These are phyloP conservation scores for Chloroclystis v-ata DNA, from an alignment of 2,888 invertebrate species.

Conservation along the genomic window DNA sequence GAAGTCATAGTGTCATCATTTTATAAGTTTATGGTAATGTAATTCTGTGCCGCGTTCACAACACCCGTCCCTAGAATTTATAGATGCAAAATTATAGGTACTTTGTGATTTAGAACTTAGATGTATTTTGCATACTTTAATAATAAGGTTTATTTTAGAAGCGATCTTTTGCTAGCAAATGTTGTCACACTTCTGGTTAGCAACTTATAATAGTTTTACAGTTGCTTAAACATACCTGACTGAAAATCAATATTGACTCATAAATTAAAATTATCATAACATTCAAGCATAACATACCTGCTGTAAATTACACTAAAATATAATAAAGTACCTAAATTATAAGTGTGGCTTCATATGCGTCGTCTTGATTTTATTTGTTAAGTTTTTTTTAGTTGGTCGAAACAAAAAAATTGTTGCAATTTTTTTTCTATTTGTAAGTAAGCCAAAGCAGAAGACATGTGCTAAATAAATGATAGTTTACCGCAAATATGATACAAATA, in stretches of 20 bases:
- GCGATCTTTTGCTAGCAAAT: conserved; percentile 29
- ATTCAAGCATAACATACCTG: no score
- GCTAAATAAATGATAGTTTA: conserved; percentile 34
- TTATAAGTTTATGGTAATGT: no score
- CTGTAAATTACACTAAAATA: no score
- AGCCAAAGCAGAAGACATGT: conserved; percentile 69
- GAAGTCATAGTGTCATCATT: no score
- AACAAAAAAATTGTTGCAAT: conserved; percentile 55
- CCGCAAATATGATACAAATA: conserved; percentile 30
- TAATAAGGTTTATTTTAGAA: conserved; percentile 24
- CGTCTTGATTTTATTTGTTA: conserved; percentile 56
- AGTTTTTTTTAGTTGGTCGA: conserved; percentile 57
- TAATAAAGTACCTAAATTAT: conserved; percentile 16
- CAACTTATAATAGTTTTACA: conserved; percentile 8
- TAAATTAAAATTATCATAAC: no score
- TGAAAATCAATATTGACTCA: no score
- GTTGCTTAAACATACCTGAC: neutral
- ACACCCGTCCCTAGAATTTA: conserved; percentile 29
- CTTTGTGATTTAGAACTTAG: conserved; percentile 14
- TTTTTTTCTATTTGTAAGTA: conserved; percentile 62
- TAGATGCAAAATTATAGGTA: neutral
- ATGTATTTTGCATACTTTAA: conserved; percentile 26
- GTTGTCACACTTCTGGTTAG: conserved; percentile 21
- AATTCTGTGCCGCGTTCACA: conserved; percentile 18
- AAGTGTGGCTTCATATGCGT: conserved; percentile 36